A percentile compares a stretch with the other conserved stretches of the same genome.
phyloP scores from a whole-genome alignment of 2,888 invertebrate species.

The Sturmia bella region DNA sequence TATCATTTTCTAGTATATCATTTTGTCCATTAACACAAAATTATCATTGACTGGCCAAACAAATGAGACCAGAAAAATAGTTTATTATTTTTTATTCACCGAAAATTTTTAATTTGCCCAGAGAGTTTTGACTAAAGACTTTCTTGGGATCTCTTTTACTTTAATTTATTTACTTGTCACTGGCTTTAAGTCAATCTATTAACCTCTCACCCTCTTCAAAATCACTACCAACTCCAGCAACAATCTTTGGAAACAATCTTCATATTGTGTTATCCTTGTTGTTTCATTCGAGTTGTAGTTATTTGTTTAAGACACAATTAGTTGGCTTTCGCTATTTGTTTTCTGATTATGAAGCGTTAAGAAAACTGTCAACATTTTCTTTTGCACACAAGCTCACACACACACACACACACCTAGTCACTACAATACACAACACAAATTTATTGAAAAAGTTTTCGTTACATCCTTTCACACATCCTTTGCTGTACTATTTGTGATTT shows the following conservation, averaged over 20 bases:
- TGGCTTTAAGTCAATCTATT: constrained; percentile 57
- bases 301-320: constrained; percentile 69
- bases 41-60: too few species aligned
- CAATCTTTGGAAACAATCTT: constrained; percentile 56
- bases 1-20: too few species aligned
- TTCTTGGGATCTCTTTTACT: constrained; percentile 4
- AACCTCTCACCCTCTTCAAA: not conserved
- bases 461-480: constrained; percentile 69
- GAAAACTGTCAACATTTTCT: constrained; percentile 79
- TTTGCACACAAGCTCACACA: constrained; percentile 71
- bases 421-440: constrained; percentile 72
- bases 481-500: constrained; percentile 49
- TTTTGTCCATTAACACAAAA: too few species aligned
- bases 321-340: constrained; percentile 77
- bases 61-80: too few species aligned
- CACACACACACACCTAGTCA: not conserved
- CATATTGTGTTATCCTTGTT: constrained; percentile 67
- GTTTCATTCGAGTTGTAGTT: constrained; percentile 50
- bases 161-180: constrained; percentile 61
- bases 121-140: too few species aligned
- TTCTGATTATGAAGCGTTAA: constrained; percentile 81
- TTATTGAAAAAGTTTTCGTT: constrained; percentile 78
- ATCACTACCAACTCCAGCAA: not conserved
- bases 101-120: too few species aligned
- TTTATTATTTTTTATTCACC: not conserved